Evolutionary conservation across 2,888 invertebrate species (phyloP), one percentile per base, ranked within the genome.

Genomic region (Sicus ferrugineus): DNA sequence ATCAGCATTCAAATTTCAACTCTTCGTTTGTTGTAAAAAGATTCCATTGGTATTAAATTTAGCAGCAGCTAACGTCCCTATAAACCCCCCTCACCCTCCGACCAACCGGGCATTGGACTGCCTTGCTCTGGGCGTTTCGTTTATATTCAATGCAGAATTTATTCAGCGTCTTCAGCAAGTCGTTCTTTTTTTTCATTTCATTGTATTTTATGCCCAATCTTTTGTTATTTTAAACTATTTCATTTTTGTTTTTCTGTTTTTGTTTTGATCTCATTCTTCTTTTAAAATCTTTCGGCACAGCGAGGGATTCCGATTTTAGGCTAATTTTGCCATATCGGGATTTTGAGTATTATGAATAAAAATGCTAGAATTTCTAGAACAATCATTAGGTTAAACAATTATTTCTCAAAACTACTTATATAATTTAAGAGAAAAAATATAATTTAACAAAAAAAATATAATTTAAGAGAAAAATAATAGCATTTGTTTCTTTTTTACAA

Each of bases 221-320:
- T 65, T 67, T 67, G 59, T 67, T 59, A 59, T 67, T 48, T 67
- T 67, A 67, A 67, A 67, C 58, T 58, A 67, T 59, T 59, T 59
- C 34, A 14, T 46, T n/a, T 9, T 54, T 38, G 19, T 56, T 56
- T n/a, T 46, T 66, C 46, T 50, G n/a, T 56, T 66, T 66, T 56
- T 66, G 66, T 66, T 66, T 38, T 58, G 58, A 34, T 67, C 46
- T 59, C 48, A 46, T 67, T 58, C 58, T 59, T 59, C 59, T 58
- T 31, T 19, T n/a, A 30, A 31, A 67, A 23, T 67, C 67, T 56
- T 66, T n/a, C 28, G 28, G 46, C 30, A 59, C 21, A 46, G 52
- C 46, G 58, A 58, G 46, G 11, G 50, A 61, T 3, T n/a, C n/a
- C n/a, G n/a, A n/a, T n/a, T n/a, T n/a, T n/a, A n/a, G n/a, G n/a